These are phyloP conservation scores for Drosophila gunungcola DNA, from an alignment of 1,140 invertebrate genomes.

Conservation along the genomic window DNA sequence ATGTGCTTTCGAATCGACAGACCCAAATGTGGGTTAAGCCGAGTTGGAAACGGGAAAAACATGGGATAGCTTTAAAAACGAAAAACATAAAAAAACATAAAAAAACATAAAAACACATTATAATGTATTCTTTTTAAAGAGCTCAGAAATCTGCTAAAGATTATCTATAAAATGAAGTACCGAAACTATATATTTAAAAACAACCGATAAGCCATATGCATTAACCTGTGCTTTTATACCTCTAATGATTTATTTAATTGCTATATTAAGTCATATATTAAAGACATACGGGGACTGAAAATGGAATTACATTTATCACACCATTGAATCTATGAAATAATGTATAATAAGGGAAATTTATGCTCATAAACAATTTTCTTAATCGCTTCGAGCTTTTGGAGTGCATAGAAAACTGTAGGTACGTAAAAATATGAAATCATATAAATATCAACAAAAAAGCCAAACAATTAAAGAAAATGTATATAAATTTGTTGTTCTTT, in stretches of 20 bases:
- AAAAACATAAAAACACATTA: background rate
- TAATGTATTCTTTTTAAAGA: background rate
- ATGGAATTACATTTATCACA: background rate
- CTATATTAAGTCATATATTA: background rate
- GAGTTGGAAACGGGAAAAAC: slow-evolving; percentile 10
- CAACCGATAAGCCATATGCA: no score
- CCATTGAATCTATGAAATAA: no score
- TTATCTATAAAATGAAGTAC: background rate
- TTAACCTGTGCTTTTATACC: no score
- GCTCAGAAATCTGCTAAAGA: background rate
- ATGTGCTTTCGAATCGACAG: slow-evolving; percentile 14
- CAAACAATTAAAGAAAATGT: no score
- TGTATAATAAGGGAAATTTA: no score
- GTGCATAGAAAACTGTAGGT: no score
- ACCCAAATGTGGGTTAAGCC: slow-evolving; percentile 37
- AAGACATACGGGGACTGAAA: background rate
- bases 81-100: background rate
- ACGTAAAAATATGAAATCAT: no score
- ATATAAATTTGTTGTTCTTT: no score
- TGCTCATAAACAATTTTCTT: no score
- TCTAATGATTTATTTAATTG: background rate
- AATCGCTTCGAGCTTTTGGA: no score
- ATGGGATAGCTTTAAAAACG: slow-evolving; percentile 1
- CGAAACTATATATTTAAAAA: background rate
- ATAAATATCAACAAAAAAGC: no score